Percentiles rank a stretch among this genome's conserved stretches.
These are phyloP conservation scores for Scrobipalpa atriplicella DNA, from an alignment of 2,888 invertebrate species.

Conservation along the genomic window DNA sequence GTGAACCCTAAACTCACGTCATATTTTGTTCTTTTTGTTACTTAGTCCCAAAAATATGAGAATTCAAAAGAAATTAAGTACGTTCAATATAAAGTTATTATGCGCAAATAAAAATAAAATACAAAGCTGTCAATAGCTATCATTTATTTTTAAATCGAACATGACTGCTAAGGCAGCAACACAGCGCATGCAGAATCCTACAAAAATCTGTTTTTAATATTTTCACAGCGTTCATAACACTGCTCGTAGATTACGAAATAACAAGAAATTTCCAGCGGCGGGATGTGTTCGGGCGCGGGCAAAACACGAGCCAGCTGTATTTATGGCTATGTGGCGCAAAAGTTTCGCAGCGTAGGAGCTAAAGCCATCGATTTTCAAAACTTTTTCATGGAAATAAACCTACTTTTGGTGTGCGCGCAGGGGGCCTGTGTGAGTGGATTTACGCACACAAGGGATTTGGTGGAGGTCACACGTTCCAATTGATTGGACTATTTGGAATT, in stretches of 20 bases:
- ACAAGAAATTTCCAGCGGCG: constrained; percentile 58
- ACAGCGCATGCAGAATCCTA: not conserved
- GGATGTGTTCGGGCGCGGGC: constrained; percentile 51
- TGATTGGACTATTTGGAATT: constrained; percentile 30
- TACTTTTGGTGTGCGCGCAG: constrained; percentile 74
- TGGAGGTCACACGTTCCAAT: constrained; percentile 66
- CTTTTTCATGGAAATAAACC: constrained; percentile 84
- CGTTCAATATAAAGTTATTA: too few species aligned
- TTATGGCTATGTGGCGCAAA: constrained; percentile 81
- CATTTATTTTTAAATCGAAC: not conserved
- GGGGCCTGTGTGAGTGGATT: constrained; percentile 58
- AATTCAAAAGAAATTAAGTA: too few species aligned
- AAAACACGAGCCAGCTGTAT: constrained; percentile 72
- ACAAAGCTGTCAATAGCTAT: not conserved
- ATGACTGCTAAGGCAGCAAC: not conserved
- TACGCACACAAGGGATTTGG: constrained; percentile 49
- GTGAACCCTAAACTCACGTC: too few species aligned
- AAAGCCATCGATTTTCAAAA: constrained; percentile 83
- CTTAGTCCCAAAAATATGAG: too few species aligned
- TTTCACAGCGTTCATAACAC: constrained; percentile 48
- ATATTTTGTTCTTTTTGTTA: too few species aligned
- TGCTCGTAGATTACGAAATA: constrained; percentile 55
- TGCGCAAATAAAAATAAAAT: too few species aligned
- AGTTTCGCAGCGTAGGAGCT: constrained; percentile 80
- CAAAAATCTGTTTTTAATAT: constrained; percentile 19